Conservation (phyloP, 35 echinoderm and acorn worm species). For the Apostichopus japonicus region DNA sequence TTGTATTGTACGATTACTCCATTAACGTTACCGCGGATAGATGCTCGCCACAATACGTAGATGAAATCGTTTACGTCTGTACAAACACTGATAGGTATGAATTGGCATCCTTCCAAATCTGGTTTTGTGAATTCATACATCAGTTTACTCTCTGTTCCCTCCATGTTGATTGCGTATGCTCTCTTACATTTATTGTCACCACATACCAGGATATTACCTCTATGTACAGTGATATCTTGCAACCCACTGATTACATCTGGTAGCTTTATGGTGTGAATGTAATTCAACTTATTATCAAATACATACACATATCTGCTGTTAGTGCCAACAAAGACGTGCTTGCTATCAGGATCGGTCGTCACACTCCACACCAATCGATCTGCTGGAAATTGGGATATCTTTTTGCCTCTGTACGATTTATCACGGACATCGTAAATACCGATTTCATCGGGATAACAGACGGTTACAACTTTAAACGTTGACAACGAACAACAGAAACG, state of each 20-base stretch:
- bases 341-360: background rate
- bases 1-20: background rate
- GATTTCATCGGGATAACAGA: background rate
- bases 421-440: background rate
- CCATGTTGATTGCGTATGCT: background rate
- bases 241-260: background rate
- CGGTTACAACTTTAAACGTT: background rate
- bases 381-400: background rate
- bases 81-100: background rate
- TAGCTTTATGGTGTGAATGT: background rate
- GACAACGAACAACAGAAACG: conserved; percentile 2
- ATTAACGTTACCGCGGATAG: background rate
- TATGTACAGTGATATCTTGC: background rate
- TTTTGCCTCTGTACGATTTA: background rate
- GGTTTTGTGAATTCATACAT: conserved; percentile 24
- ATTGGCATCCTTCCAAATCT: background rate
- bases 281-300: background rate
- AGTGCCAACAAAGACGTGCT: conserved; percentile 13
- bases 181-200: background rate
- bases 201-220: conserved; percentile 2
- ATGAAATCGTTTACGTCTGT: background rate
- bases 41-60: background rate
- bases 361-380: background rate
- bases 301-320: conserved; percentile 13
- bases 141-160: background rate